Evolutionary conservation across 2,797 vertebrate species (phyloP).

Genomic region (Acrocephalus scirpaceus): DNA sequence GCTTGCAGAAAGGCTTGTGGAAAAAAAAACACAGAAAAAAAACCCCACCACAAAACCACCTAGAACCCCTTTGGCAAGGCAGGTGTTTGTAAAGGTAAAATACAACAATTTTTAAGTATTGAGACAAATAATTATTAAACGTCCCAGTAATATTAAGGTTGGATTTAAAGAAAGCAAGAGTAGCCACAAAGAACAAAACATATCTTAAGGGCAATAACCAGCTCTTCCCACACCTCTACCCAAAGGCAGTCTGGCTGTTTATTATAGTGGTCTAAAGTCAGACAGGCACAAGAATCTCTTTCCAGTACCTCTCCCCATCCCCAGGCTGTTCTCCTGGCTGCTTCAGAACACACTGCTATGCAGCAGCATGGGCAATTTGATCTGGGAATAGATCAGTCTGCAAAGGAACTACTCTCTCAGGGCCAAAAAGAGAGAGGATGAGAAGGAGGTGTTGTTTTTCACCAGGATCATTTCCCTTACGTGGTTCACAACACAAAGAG

Average conservation of each 20-base stretch:
- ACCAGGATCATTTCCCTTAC: not conserved
- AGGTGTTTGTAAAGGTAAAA: not conserved
- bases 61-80: not conserved
- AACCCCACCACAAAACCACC: not conserved
- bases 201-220: not conserved
- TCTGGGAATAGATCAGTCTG: not conserved
- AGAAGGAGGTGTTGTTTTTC: not conserved
- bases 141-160: not conserved
- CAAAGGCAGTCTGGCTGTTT: not conserved
- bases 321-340: not conserved
- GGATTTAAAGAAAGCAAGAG: not conserved
- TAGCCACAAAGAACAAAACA: not conserved
- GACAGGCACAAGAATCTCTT: not conserved
- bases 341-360: not conserved
- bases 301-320: not conserved
- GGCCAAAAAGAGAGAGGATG: not conserved
- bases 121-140: not conserved
- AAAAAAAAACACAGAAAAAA: not conserved
- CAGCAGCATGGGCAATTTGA: not conserved
- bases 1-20: not conserved
- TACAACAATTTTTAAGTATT: not conserved
- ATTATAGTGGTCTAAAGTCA: not conserved
- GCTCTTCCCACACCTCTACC: not conserved
- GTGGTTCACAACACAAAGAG: not conserved
- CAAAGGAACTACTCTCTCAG: not conserved